These are phyloP conservation scores for Cardiocondyla obscurior DNA, from an alignment of 1,140 invertebrate species.

Conservation along the genomic window DNA sequence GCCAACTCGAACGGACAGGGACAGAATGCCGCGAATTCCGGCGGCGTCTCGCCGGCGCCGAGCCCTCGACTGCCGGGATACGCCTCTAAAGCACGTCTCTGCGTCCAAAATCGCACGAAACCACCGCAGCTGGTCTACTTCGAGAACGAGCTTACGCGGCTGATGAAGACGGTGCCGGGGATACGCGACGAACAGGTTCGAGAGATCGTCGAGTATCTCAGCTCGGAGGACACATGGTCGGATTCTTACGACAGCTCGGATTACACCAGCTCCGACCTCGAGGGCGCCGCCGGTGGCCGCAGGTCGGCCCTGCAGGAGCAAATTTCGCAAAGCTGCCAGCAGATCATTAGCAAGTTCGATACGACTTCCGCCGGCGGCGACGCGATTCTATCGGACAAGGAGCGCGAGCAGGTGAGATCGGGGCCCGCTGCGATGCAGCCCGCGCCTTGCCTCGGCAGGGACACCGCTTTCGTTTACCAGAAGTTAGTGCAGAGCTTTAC, in stretches of 20 bases:
- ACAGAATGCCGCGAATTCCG: constrained; percentile 81
- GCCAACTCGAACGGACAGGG: constrained; percentile 86
- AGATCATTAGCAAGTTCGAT: constrained; percentile 94
- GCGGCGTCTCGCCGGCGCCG: constrained; percentile 83
- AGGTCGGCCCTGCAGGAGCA: constrained; percentile 91
- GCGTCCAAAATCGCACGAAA: constrained; percentile 86
- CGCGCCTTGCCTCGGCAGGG: constrained; percentile 85
- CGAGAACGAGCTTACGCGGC: constrained; percentile 93
- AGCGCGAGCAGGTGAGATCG: constrained; percentile 67
- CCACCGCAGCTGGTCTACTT: constrained; percentile 94
- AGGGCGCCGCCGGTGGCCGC: constrained; percentile 87
- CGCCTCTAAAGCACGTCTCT: constrained; percentile 73
- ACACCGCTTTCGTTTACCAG: constrained; percentile 93
- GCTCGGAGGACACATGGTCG: constrained; percentile 96
- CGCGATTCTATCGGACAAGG: constrained; percentile 85
- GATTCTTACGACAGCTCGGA: constrained; percentile 96
- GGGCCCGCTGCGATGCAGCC: not conserved
- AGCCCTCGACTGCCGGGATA: constrained; percentile 85
- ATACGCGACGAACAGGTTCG: constrained; percentile 95
- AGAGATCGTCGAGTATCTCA: constrained; percentile 95
- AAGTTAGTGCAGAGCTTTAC: constrained; percentile 92
- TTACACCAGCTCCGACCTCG: constrained; percentile 94
- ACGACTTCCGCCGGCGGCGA: constrained; percentile 79
- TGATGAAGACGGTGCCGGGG: constrained; percentile 96
- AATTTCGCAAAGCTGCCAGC: constrained; percentile 93